Base-by-base conservation (phyloP, 2,797 vertebrate species). In the Crypturellus tataupa region DNA sequence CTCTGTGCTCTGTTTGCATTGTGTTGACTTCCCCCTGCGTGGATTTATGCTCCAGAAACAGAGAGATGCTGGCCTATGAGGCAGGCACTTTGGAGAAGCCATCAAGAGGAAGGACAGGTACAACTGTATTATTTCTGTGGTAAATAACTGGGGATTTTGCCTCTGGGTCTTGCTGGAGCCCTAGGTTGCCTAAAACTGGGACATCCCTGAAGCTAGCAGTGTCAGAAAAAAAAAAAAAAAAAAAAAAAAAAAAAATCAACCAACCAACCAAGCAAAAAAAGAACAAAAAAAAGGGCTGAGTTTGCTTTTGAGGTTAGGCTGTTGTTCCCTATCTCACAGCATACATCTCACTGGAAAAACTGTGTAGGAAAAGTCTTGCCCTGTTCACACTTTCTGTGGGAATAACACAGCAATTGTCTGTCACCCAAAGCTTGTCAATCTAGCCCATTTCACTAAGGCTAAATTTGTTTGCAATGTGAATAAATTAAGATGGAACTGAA, bases 401-500 rank as follows among this genome's bases (percentile, higher is more conserved):
- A 89, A 49, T 67, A 68, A 18, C 82, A 89, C 56, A 77, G 51
- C 70, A 68, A 25, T n/a, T 80, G 82, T 84, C 85, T 84, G 73
- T 86, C 93, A 90, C 80, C 79, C 56, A 44, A 86, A 49, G 53
- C 44, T 85, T 90, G 71, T 90, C 91, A 93, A 39, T 70, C 75
- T 77, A 53, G 55, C 47, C n/a, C n/a, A 4, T 62, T 91, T 94
- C 71, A 82, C 64, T 53, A 62, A 42, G 64, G 42, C 60, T 68
- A 80, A 89, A 88, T 95, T 94, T 90, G 83, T 71, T 95, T 97
- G 80, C 68, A 23, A 16, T 40, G 80, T 75, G 91, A 94, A 94
- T 97, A 94, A 95, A 95, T 96, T 88, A 96, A 91, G 91, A 94
- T 1, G 6, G 78, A 88, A 94, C 25, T 24, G 68, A 88, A 88